Percentiles rank a stretch among this genome's conserved stretches.
These are phyloP conservation scores for Myotis pilosus DNA, from an alignment of 2,797 vertebrate genomes.

Conservation along the genomic window DNA sequence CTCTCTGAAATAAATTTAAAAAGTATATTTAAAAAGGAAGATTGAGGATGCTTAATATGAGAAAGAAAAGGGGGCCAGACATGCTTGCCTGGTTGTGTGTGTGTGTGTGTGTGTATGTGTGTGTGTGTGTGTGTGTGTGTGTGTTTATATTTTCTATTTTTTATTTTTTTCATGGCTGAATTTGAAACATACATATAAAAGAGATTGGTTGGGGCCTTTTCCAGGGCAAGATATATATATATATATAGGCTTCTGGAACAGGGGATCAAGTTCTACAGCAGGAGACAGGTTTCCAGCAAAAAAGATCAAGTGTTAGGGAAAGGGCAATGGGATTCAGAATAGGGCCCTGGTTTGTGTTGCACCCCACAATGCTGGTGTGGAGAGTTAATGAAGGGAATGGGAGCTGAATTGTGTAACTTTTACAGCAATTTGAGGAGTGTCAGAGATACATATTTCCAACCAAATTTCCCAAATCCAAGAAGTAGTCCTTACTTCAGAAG, in stretches of 20 bases:
- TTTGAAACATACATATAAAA: neutral
- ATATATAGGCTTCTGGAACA: too few relatives aligned
- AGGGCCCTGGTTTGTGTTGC: neutral
- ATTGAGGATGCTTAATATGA: neutral
- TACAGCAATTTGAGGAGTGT: neutral
- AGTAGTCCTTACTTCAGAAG: neutral
- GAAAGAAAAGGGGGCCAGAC: neutral
- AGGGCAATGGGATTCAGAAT: neutral
- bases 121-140: neutral
- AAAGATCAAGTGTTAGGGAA: neutral
- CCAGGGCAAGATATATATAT: neutral
- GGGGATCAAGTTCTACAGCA: neutral
- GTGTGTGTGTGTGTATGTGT: neutral
- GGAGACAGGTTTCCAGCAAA: neutral
- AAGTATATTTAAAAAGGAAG: too few relatives aligned
- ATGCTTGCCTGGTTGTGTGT: neutral
- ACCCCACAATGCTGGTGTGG: neutral
- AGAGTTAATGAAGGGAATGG: neutral
- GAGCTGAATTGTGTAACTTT: neutral
- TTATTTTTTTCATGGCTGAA: neutral
- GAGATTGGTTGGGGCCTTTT: neutral
- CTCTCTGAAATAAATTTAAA: too few relatives aligned
- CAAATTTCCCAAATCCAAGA: neutral
- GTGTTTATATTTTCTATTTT: neutral
- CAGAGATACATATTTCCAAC: neutral